Percentiles rank a stretch among this genome's conserved stretches.
Evolutionary conservation across 1,140 invertebrate species (phyloP).

Genomic region (Caligus rogercresseyi): DNA sequence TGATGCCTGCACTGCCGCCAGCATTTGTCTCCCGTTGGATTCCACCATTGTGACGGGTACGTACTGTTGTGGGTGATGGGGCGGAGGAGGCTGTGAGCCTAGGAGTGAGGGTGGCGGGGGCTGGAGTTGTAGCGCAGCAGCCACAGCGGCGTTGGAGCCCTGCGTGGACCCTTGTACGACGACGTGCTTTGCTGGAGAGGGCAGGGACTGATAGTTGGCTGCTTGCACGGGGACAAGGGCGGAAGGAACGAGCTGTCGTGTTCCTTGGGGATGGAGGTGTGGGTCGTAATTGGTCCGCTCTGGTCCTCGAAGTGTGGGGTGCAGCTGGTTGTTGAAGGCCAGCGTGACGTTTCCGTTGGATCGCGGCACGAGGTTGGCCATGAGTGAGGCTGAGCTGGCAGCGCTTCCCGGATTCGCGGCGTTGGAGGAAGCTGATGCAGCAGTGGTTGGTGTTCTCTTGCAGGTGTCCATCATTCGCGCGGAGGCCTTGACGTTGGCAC

Average conservation of each 20-base stretch:
- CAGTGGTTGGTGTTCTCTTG: slow-evolving; percentile 32
- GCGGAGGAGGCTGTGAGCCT: slow-evolving; percentile 26
- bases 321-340: slow-evolving; percentile 60
- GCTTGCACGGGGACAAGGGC: slow-evolving; percentile 32
- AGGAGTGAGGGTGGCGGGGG: slow-evolving; percentile 40
- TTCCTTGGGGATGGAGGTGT: slow-evolving; percentile 38
- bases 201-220: slow-evolving; percentile 57
- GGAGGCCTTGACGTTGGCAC: slow-evolving; percentile 82
- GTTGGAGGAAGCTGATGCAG: slow-evolving; percentile 24
- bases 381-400: slow-evolving; percentile 27
- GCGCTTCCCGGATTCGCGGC: slow-evolving; percentile 23
- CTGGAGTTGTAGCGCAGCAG: slow-evolving; percentile 34
- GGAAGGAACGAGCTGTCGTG: neutral
- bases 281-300: slow-evolving; percentile 21
- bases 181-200: slow-evolving; percentile 66
- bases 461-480: slow-evolving; percentile 92
- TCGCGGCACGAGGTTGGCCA: slow-evolving; percentile 47
- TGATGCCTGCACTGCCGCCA: slow-evolving; percentile 30
- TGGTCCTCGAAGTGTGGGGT: slow-evolving; percentile 40
- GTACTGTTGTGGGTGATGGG: slow-evolving; percentile 51
- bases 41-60: slow-evolving; percentile 82
- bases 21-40: slow-evolving; percentile 34
- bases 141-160: slow-evolving; percentile 38
- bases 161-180: slow-evolving; percentile 48
- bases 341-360: slow-evolving; percentile 65